phyloP scores from a whole-genome alignment of 2,113 vertebrate species.

The Calyptommatus sinebrachiatus region DNA sequence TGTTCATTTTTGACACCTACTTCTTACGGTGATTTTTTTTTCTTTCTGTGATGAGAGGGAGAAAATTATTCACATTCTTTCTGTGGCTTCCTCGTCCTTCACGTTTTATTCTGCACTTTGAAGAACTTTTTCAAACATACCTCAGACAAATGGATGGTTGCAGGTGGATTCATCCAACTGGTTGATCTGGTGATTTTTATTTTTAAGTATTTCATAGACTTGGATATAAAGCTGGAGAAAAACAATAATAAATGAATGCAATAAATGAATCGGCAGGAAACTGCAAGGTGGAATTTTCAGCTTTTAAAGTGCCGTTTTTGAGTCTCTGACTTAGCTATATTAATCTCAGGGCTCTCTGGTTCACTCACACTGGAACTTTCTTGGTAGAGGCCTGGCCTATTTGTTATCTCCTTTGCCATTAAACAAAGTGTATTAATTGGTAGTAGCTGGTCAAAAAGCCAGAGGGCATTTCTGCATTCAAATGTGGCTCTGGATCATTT shows the following conservation, averaged over 20 bases:
- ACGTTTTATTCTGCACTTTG: constrained; percentile 58
- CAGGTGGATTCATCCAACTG: background rate
- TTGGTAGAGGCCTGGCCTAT: too few relatives aligned
- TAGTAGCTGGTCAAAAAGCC: too few relatives aligned
- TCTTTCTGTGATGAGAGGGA: constrained; percentile 11
- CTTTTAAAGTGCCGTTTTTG: background rate
- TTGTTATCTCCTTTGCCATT: too few relatives aligned
- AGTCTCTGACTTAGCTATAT: background rate
- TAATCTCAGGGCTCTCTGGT: too few relatives aligned
- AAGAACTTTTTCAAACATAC: constrained; percentile 41
- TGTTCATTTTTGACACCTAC: constrained; percentile 60
- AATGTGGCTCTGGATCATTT: too few relatives aligned
- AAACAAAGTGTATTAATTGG: too few relatives aligned
- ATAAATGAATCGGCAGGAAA: background rate
- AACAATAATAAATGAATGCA: background rate
- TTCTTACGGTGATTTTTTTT: constrained; percentile 54
- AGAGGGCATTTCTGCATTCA: too few relatives aligned
- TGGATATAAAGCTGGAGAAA: background rate
- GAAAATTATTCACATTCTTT: constrained; percentile 6
- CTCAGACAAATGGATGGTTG: constrained; percentile 47
- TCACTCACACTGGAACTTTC: too few relatives aligned
- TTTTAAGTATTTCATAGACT: background rate
- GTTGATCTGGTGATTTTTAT: background rate
- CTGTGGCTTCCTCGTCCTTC: constrained; percentile 31
- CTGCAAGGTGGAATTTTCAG: background rate